phyloP scores from a whole-genome alignment of 2,113 vertebrate species.

The Lethenteron reissneri region DNA sequence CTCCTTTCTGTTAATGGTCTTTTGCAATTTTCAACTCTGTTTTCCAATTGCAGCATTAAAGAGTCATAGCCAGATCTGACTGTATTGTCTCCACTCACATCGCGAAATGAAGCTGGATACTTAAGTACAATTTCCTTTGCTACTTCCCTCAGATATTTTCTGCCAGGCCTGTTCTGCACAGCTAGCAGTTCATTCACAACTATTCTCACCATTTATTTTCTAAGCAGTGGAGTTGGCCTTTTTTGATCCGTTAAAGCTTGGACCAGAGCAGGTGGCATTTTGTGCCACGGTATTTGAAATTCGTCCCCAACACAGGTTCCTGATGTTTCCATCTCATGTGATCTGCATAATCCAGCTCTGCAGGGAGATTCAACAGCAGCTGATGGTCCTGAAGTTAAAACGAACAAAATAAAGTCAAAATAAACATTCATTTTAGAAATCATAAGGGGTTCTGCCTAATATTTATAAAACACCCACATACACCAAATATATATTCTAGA shows the following conservation, averaged over 20 bases:
- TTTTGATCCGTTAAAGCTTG: conserved; percentile 7
- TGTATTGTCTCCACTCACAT: conserved; percentile 7
- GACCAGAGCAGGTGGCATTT: too few species aligned
- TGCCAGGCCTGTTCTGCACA: background rate
- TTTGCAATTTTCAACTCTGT: conserved; percentile 8
- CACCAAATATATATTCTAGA: conserved; percentile 7
- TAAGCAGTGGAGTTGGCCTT: conserved; percentile 7
- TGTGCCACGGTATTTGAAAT: conserved; percentile 5
- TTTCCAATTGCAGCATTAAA: conserved; percentile 10
- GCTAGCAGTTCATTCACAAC: conserved; percentile 4
- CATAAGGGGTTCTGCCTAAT: conserved; percentile 1
- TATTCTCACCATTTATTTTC: conserved; percentile 8
- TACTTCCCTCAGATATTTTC: conserved; percentile 9
- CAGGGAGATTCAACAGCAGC: too few species aligned
- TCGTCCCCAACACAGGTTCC: too few species aligned
- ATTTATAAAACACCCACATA: conserved; percentile 5
- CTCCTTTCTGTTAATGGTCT: background rate
- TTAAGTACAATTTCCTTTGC: conserved; percentile 7
- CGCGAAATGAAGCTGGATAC: conserved; percentile 9
- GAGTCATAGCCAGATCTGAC: conserved; percentile 8
- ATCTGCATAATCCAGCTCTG: too few species aligned
- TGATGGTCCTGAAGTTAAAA: too few species aligned
- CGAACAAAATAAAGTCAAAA: background rate
- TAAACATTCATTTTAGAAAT: background rate
- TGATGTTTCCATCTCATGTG: too few species aligned